Base-by-base conservation (phyloP, 1,140 invertebrate genomes). In the Melipona quadrifasciata region DNA sequence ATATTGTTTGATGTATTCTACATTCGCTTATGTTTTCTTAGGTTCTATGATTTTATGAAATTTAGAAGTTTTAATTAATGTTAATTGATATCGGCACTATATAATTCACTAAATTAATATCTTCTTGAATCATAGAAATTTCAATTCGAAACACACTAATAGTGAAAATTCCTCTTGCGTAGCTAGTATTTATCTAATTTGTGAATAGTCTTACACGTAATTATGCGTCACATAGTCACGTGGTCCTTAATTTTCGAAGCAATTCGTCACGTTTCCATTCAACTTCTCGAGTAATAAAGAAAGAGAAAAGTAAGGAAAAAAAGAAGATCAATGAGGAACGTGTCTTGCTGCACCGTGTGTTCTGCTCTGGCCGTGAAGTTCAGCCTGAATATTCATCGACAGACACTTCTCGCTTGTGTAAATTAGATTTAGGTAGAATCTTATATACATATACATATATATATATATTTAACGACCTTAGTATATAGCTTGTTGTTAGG, bases 341-440 rank as follows among this genome's bases (percentile, higher is more conserved):
- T 70, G 76, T 84, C 68, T 53, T 71, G 82, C 82, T 71, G 82
- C 82, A 55, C 27, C 75, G 55, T 55, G 76, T 51, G 21, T 47
- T 78, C 47, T 39, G 67, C 68, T 84, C 82, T 79, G 75, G 27
- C 68, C 82, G 67, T 71, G 65, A 84, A 51, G 27, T 58, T 61
- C 39, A 55, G 65, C 75, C 39, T 79, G 82, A 84, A 79, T 79
- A 79, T 79, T 84, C 82, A 84, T 79, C 76, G 68, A 39, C 68
- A 76, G 51, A 72, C 68, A 84, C 55, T 71, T 79, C 75, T 76
- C 82, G 68, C 76, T 84, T 84, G 82, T 53, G 31, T 79, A 79
- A 84, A 84, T 79, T 84, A 84, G 82, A 84, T 64, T 53, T 72
- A 64, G 47, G 34, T 84, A 84, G 82, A 47, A 84, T 64, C 47